phyloP scores from a whole-genome alignment of 1,140 invertebrate genomes.

The Drosophila saltans region DNA sequence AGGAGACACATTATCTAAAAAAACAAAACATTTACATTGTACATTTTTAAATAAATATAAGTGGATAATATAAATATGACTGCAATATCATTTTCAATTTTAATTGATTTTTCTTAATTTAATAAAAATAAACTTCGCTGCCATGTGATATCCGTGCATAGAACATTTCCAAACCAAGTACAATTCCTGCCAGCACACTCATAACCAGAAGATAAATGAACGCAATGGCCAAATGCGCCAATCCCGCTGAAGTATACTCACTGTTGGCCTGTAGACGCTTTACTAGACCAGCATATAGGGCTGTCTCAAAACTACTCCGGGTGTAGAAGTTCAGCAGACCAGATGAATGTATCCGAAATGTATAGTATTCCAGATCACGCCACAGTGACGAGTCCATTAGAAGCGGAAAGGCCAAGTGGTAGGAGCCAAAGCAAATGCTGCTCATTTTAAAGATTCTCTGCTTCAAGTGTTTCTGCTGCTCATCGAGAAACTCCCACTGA shows the following conservation, averaged over 20 bases:
- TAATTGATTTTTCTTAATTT: neutral
- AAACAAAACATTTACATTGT: too few relatives aligned
- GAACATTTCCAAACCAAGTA: constrained; percentile 51
- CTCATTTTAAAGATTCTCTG: constrained; percentile 64
- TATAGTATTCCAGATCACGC: constrained; percentile 69
- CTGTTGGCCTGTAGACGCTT: constrained; percentile 43
- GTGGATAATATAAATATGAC: too few relatives aligned
- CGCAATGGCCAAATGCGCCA: constrained; percentile 59
- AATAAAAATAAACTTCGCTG: neutral
- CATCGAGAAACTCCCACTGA: constrained; percentile 65
- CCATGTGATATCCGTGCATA: neutral
- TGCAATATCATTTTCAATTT: too few relatives aligned
- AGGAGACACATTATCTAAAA: too few relatives aligned
- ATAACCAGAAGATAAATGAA: constrained; percentile 59
- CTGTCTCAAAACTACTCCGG: constrained; percentile 60
- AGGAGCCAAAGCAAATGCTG: constrained; percentile 69
- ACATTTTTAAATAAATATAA: too few relatives aligned
- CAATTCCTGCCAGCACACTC: constrained; percentile 26
- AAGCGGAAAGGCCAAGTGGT: constrained; percentile 65
- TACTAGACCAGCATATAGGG: constrained; percentile 60
- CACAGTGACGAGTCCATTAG: constrained; percentile 69
- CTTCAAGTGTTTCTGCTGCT: constrained; percentile 65
- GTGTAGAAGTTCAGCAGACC: constrained; percentile 68
- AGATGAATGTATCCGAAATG: constrained; percentile 62
- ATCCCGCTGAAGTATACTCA: constrained; percentile 58